These are phyloP conservation scores for Bacillus rossius DNA, from an alignment of 1,140 invertebrate genomes.

Conservation along the genomic window DNA sequence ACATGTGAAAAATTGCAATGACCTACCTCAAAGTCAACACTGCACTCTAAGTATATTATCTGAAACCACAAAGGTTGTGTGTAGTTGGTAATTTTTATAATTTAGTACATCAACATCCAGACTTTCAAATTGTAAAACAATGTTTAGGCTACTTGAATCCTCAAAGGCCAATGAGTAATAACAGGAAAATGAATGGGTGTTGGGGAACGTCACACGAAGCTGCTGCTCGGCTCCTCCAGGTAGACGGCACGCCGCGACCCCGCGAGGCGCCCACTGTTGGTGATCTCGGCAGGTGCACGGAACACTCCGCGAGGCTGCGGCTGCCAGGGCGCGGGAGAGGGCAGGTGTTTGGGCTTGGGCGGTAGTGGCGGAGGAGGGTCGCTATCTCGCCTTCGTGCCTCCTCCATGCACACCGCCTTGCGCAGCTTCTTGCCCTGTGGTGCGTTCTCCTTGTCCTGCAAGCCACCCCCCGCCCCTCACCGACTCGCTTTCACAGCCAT, in stretches of 20 bases:
- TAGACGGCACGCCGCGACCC: slow-evolving; percentile 41
- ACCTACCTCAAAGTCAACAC: no score
- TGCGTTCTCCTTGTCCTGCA: slow-evolving; percentile 35
- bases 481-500: background rate
- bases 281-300: slow-evolving; percentile 5
- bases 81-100: no score
- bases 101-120: no score
- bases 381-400: slow-evolving; percentile 15
- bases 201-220: slow-evolving; percentile 57
- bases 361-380: slow-evolving; percentile 50
- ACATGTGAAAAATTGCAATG: no score
- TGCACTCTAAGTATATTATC: no score
- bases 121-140: no score
- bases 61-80: no score
- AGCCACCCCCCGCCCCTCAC: slow-evolving; percentile 2
- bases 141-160: no score
- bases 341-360: slow-evolving; percentile 52
- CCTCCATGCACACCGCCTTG: slow-evolving; percentile 20
- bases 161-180: no score
- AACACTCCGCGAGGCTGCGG: background rate
- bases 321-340: slow-evolving; percentile 44
- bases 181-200: no score
- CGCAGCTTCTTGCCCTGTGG: slow-evolving; percentile 33
- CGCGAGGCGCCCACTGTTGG: slow-evolving; percentile 2
- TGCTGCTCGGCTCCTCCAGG: slow-evolving; percentile 55